phyloP scores from a whole-genome alignment of 2,113 vertebrate genomes.

The Zapornia atra region DNA sequence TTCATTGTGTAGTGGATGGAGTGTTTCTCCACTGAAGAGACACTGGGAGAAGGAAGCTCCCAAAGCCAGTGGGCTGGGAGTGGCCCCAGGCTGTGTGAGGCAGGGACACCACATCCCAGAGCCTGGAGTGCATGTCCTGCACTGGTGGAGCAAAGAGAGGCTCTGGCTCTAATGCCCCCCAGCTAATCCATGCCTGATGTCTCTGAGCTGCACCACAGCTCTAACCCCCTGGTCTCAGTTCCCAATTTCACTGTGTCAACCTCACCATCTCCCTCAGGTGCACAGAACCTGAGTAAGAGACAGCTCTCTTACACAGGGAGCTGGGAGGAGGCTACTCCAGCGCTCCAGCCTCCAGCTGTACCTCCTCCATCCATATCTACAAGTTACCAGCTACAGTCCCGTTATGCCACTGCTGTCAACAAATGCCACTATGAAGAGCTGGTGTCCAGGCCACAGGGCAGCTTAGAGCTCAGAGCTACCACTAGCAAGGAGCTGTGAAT shows the following conservation, averaged over 20 bases:
- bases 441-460: background rate
- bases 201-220: background rate
- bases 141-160: background rate
- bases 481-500: background rate
- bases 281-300: background rate
- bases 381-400: background rate
- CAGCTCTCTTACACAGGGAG: background rate
- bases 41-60: background rate
- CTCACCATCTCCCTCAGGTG: background rate
- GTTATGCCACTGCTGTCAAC: background rate
- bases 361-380: background rate
- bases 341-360: background rate
- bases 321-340: background rate
- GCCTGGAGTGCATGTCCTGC: background rate
- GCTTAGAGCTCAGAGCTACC: background rate
- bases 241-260: background rate
- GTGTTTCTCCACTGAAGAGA: background rate
- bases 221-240: rapidly evolving
- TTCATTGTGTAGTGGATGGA: background rate
- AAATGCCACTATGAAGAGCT: background rate
- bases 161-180: background rate
- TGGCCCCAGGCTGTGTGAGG: background rate
- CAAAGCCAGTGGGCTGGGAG: background rate
- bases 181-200: background rate
- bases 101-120: rapidly evolving